Evolutionary conservation across 2,113 vertebrate genomes (phyloP).

Genomic region (Oophaga pumilio): DNA sequence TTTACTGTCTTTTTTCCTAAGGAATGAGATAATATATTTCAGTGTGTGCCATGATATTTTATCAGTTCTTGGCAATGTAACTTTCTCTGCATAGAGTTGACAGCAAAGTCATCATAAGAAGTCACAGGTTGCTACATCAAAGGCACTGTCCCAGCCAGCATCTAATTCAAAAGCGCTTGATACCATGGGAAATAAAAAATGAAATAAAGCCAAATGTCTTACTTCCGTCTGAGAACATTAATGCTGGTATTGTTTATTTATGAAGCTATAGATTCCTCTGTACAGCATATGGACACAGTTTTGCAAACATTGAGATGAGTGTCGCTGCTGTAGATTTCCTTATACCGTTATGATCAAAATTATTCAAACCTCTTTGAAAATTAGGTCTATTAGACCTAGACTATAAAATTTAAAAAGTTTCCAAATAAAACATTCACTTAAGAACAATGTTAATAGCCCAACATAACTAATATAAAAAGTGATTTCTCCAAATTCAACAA

Average conservation of each 20-base stretch:
- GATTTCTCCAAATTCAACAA: too few species aligned
- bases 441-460: too few species aligned
- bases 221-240: background rate
- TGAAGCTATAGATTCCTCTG: background rate
- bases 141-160: background rate
- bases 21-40: background rate
- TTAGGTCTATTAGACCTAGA: too few species aligned
- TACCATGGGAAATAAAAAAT: background rate
- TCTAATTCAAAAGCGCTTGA: background rate
- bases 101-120: background rate
- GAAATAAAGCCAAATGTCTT: background rate
- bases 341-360: too few species aligned
- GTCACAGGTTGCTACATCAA: slow-evolving; percentile 8
- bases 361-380: too few species aligned
- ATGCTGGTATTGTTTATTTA: background rate
- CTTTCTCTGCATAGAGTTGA: slow-evolving; percentile 2
- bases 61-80: background rate
- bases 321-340: background rate
- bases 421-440: too few species aligned
- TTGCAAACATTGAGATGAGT: background rate
- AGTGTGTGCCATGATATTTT: slow-evolving; percentile 1
- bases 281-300: background rate
- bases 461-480: too few species aligned
- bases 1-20: background rate
- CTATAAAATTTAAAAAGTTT: too few species aligned